Conservation (phyloP, 2,113 vertebrate species). For the Eclectus roratus region DNA sequence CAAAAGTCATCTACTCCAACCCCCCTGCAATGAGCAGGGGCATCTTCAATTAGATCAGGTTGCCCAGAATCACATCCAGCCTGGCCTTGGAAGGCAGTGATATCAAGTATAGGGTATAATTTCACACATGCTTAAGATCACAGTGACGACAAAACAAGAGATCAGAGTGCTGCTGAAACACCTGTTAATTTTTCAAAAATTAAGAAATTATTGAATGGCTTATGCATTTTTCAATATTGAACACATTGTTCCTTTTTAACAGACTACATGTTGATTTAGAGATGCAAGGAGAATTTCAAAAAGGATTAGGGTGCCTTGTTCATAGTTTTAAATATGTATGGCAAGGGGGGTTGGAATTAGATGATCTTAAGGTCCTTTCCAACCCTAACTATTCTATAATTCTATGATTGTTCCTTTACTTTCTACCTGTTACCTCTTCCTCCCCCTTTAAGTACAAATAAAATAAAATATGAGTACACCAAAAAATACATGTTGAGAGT, state of each 20-base stretch:
- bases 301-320: not conserved
- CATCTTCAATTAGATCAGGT: not conserved
- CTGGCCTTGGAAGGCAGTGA: not conserved
- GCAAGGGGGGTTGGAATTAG: not conserved
- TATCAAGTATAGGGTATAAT: not conserved
- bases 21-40: not conserved
- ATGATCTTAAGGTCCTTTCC: not conserved
- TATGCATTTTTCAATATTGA: not conserved
- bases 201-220: not conserved
- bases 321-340: not conserved
- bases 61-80: not conserved
- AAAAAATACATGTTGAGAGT: not conserved
- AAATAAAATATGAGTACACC: not conserved
- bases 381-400: not conserved
- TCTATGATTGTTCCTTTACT: not conserved
- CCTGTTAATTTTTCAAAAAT: not conserved
- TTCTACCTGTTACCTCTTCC: not conserved
- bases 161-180: not conserved
- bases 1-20: not conserved
- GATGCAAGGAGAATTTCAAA: not conserved
- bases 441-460: not conserved
- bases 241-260: not conserved
- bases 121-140: not conserved
- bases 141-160: not conserved
- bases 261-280: not conserved